A percentile compares a stretch with the other conserved stretches of the same genome.
Evolutionary conservation across 30 jellyfish, hydroid and myxozoan species (phyloP).

Genomic region (Haliclystus octoradiatus): DNA sequence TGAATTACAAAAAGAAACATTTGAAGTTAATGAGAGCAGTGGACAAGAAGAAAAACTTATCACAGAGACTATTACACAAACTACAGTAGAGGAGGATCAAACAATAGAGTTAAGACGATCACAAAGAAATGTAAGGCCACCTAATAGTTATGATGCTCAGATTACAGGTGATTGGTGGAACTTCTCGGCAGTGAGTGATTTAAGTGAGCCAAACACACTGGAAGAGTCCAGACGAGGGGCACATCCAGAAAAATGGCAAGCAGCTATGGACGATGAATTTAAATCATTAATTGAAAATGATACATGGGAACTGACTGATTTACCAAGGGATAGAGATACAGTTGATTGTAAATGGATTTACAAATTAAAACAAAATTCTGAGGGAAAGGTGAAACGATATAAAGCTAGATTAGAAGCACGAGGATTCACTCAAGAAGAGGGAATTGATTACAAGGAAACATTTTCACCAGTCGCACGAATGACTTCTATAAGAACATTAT

Average conservation of each 20-base stretch:
- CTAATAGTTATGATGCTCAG: too few species aligned
- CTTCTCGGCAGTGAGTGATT: not conserved
- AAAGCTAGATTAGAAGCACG: constrained; percentile 41
- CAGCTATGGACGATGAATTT: constrained; percentile 28
- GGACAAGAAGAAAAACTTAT: too few species aligned
- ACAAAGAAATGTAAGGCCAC: too few species aligned
- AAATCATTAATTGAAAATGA: constrained; percentile 11
- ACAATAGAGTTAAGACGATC: too few species aligned
- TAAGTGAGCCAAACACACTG: constrained; percentile 10
- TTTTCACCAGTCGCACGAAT: constrained; percentile 36
- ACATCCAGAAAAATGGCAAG: constrained; percentile 27
- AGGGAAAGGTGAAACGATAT: constrained; percentile 21
- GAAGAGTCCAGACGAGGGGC: constrained; percentile 12
- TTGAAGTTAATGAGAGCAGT: too few species aligned
- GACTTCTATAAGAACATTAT: constrained; percentile 23
- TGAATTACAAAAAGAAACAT: too few species aligned
- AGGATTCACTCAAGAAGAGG: constrained; percentile 6
- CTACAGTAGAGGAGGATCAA: too few species aligned
- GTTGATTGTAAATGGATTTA: constrained; percentile 29
- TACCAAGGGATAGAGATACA: constrained; percentile 18
- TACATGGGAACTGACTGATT: constrained; percentile 31
- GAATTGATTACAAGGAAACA: constrained; percentile 30
- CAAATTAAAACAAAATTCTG: constrained; percentile 14
- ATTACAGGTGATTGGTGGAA: constrained; percentile 9
- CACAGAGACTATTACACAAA: too few species aligned